These are phyloP conservation scores for Acholoe squamosa DNA, from an alignment of 2,888 invertebrate species.

Conservation along the genomic window DNA sequence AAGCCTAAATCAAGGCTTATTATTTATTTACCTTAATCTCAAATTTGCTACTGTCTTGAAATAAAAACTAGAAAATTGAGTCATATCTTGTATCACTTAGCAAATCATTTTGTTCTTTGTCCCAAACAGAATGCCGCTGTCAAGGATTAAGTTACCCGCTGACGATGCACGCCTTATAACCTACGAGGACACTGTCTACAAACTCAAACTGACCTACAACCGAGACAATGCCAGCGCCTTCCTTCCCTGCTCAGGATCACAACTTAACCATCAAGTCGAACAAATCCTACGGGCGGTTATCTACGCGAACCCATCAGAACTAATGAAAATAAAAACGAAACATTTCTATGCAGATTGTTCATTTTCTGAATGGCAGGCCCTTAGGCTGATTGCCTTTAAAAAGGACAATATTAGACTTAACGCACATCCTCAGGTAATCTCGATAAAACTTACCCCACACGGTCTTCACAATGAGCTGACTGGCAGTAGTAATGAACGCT, in stretches of 20 bases:
- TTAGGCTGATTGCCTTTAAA: neutral
- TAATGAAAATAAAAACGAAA: neutral
- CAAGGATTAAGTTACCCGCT: conserved; percentile 19
- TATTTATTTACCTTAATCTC: too few relatives aligned
- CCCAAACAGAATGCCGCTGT: neutral
- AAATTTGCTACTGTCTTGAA: too few relatives aligned
- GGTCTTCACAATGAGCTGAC: neutral
- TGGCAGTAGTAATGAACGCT: neutral
- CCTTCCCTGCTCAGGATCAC: neutral
- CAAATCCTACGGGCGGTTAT: neutral
- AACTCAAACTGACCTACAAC: neutral
- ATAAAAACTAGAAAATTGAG: too few relatives aligned
- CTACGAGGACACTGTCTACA: conserved; percentile 14
- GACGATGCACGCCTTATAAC: neutral
- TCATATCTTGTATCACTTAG: neutral
- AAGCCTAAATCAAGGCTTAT: too few relatives aligned
- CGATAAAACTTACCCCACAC: neutral
- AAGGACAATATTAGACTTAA: neutral
- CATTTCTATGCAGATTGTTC: conserved; percentile 26
- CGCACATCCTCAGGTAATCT: neutral
- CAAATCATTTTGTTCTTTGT: neutral
- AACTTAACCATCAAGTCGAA: conserved; percentile 45
- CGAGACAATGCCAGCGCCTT: neutral
- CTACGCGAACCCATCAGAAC: neutral
- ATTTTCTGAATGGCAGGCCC: neutral